Evolutionary conservation across 1,140 invertebrate genomes (phyloP), one percentile per base, ranked within the genome.

Genomic region (Drosophila sucinea): DNA sequence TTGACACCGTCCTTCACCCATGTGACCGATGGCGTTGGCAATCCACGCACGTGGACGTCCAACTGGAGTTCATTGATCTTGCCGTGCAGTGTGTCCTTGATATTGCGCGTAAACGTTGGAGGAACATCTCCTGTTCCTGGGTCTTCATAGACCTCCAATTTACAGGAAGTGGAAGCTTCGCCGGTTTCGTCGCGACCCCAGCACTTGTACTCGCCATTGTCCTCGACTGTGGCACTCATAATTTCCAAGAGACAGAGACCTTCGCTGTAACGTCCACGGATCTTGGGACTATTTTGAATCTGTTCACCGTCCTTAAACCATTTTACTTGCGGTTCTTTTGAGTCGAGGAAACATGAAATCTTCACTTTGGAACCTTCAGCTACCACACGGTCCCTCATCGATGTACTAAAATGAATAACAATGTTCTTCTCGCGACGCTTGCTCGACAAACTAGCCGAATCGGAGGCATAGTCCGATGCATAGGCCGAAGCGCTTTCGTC

Each of bases 261-360:
- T 73, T 95, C 94, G n/a, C 93, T 93, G 11, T 94, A 90, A 54
- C 94, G 93, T n/a, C 92, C 92, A 25, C 94, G 92, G 35, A 93
- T 92, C 81, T 94, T 95, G 60, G 84, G 91, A 6, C 67, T 47
- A 62, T 91, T 91, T 17, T 79, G 78, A 25, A 92, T 67, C 25
- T 70, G 86, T 62, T 91, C 90, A 0, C 94, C 94, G 73, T 97
- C 94, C 83, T 96, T 97, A n/a, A 95, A 95, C 96, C 96, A 98
- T 61, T 95, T 94, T 1, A 98, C 93, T 51, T 94, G 93, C 0
- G 96, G 96, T 57, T 96, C 95, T 73, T 94, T 94, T 17, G 96
- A 96, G 69, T 98, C 94, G 2, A 98, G 94, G 75, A 96, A 96
- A 90, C 98, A 98, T 1, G 96, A 96, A 7, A 99, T 93, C 89